phyloP scores from a whole-genome alignment of 2,888 invertebrate species.

The Conops quadrifasciatus region DNA sequence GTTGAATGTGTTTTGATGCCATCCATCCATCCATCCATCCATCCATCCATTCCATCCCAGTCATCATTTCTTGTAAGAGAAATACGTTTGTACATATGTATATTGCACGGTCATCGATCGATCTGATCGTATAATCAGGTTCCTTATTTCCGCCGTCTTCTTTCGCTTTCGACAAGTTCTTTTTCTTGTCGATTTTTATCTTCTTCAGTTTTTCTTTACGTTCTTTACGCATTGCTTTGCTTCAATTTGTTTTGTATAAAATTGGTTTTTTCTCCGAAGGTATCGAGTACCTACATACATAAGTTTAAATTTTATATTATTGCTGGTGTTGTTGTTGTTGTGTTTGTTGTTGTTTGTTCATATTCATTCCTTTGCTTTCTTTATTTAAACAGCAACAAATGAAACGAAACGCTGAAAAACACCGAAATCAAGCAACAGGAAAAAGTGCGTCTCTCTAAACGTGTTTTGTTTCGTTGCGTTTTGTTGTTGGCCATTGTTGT shows the following conservation, averaged over 20 bases:
- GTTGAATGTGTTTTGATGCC: no score
- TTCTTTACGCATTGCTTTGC: no score
- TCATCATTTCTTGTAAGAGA: no score
- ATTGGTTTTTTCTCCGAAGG: not conserved
- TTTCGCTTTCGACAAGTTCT: not conserved
- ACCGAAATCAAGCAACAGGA: not conserved
- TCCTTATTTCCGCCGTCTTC: not conserved
- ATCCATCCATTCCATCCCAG: no score
- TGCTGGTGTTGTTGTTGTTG: conserved; percentile 23
- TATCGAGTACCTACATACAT: not conserved
- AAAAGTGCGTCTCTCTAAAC: conserved; percentile 9
- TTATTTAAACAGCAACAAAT: not conserved
- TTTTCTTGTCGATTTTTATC: not conserved
- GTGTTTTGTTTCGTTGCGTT: conserved; percentile 11
- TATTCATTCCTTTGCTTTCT: conserved; percentile 15
- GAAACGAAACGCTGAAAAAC: not conserved
- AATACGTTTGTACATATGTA: no score
- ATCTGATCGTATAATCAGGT: no score
- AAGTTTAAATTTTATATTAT: not conserved
- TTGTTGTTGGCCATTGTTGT: not conserved
- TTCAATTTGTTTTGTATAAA: not conserved
- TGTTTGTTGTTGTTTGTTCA: conserved; percentile 5
- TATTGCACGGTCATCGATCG: no score
- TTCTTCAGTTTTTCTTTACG: not conserved
- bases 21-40: no score